phyloP scores from a whole-genome alignment of 2,113 vertebrate genomes.

The Scortum barcoo region DNA sequence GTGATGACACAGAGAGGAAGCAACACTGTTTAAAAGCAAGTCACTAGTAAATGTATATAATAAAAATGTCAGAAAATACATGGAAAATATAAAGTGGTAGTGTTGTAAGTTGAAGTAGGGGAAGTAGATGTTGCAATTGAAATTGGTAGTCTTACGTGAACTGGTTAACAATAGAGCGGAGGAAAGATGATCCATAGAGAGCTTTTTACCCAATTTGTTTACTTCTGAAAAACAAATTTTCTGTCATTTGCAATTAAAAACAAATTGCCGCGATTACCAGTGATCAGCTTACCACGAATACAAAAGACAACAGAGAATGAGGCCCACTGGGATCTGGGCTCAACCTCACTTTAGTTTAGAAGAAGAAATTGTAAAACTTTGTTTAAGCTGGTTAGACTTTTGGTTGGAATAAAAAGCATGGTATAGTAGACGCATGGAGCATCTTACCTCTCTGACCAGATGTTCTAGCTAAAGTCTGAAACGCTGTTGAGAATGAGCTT shows the following conservation, averaged over 20 bases:
- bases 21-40: not conserved
- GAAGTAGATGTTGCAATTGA: too few relatives aligned
- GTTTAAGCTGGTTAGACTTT: too few relatives aligned
- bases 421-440: too few relatives aligned
- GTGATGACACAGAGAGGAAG: not conserved
- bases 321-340: not conserved
- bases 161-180: slow-evolving; percentile 21
- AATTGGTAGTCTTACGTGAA: slow-evolving; percentile 65
- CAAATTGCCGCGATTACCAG: not conserved
- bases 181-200: slow-evolving; percentile 31
- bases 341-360: not conserved
- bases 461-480: too few relatives aligned
- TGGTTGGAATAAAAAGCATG: too few relatives aligned
- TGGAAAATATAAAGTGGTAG: too few relatives aligned
- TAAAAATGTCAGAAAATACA: not conserved
- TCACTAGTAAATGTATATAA: not conserved
- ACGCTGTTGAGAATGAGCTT: too few relatives aligned
- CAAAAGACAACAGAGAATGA: not conserved
- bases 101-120: too few relatives aligned
- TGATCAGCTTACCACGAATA: not conserved
- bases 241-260: not conserved
- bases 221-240: slow-evolving; percentile 61
- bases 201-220: not conserved
- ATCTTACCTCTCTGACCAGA: too few relatives aligned
- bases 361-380: too few relatives aligned